Evolutionary conservation across 2,888 invertebrate species (phyloP).

Genomic region (Chrysodeixis includens): DNA sequence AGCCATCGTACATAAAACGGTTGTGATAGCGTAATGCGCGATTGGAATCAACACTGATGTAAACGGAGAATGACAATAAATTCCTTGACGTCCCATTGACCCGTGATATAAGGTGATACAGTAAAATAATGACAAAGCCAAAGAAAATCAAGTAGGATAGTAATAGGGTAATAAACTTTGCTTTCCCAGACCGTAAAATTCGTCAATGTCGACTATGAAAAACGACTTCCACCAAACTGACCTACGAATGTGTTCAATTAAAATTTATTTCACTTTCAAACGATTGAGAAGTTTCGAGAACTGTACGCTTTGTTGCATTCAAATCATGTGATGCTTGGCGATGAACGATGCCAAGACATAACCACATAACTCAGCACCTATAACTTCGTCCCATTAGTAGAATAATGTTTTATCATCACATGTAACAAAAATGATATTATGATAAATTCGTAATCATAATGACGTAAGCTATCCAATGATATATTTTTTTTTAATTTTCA

Average conservation of each 20-base stretch:
- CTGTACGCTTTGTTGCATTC: conserved; percentile 12
- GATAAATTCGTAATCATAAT: too few relatives aligned
- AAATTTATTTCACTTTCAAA: conserved; percentile 32
- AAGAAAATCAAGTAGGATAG: not conserved
- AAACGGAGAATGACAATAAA: not conserved
- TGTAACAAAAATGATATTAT: too few relatives aligned
- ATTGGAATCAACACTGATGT: not conserved
- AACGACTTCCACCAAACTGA: conserved; percentile 20
- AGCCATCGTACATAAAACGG: not conserved
- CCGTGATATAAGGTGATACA: not conserved
- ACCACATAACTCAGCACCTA: not conserved
- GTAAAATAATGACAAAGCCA: not conserved
- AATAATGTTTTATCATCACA: too few relatives aligned
- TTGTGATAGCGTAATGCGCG: not conserved
- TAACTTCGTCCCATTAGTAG: too few relatives aligned
- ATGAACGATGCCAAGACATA: not conserved
- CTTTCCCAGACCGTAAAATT: conserved; percentile 24
- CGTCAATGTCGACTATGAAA: conserved; percentile 17
- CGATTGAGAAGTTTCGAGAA: conserved; percentile 10
- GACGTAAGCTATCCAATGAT: too few relatives aligned
- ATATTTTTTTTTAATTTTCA: too few relatives aligned
- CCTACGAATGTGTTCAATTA: conserved; percentile 23
- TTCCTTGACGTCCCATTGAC: not conserved
- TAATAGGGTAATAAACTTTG: not conserved
- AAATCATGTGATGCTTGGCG: conserved; percentile 7